Conservation (phyloP, 2,113 vertebrate genomes). For the Formicarius rufipectus region DNA sequence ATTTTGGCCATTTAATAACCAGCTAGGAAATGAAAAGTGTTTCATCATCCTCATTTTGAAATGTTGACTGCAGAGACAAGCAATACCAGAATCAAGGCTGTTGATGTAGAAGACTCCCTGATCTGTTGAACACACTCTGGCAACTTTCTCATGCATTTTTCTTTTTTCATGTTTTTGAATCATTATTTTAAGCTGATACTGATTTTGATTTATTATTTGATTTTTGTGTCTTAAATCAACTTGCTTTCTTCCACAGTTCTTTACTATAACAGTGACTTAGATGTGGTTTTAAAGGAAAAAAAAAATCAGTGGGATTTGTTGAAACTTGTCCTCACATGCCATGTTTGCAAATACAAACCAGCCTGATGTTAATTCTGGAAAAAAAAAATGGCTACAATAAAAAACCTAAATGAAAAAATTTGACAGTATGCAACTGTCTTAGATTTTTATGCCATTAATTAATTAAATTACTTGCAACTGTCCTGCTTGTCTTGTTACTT, state of each 20-base stretch:
- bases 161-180: not conserved
- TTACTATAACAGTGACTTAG: not conserved
- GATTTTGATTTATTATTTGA: not conserved
- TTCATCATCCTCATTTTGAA: not conserved
- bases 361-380: not conserved
- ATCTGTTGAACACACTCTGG: not conserved
- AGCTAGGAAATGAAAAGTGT: not conserved
- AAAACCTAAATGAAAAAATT: not conserved
- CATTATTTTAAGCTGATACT: not conserved
- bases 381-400: not conserved
- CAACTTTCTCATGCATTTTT: not conserved
- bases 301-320: not conserved
- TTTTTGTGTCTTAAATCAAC: not conserved
- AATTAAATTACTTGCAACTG: not conserved
- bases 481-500: not conserved
- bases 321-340: not conserved
- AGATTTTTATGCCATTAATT: not conserved
- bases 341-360: not conserved
- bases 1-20: not conserved
- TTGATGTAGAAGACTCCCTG: not conserved
- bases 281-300: not conserved
- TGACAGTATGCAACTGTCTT: not conserved
- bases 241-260: not conserved
- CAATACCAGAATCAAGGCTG: not conserved
- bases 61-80: not conserved